Evolutionary conservation across 1,140 invertebrate genomes (phyloP), one percentile per base, ranked within the genome.

Genomic region (Brachionus angularis): DNA sequence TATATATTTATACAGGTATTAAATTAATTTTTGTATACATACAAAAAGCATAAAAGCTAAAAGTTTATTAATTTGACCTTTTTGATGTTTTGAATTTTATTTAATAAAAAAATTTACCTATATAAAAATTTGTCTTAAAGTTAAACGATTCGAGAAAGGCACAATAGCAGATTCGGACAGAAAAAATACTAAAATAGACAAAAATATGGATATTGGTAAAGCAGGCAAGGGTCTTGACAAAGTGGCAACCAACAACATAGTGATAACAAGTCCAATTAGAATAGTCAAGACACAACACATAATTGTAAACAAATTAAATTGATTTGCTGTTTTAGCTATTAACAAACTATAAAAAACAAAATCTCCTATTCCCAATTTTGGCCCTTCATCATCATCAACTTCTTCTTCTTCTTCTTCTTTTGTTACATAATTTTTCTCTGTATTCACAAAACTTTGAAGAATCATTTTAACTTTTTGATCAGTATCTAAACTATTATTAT

Each of bases 281-380:
- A 53, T 29, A 77, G 73, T 74, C 76, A 77, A 76, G 49, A 49
- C 39, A 58, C 27, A 25, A 3, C 53, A 8, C 64, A 39, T 36
- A 47, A 53, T 67, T 44, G 58, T 34, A 25, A 18, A 49, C 2
- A 14, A 18, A 44, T 55, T 27, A 21, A 21, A 5, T 44, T 33
- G 94, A 4, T 18, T 7, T 25, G 92, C 96, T 7, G 94, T 95
- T 83, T 98, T 98, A 12, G 96, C 96, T 3, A 99, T 94, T 34
- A 99, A 81, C 47, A 99, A 92, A 77, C 92, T 93, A 83, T 98
- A 99, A 83, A 99, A 99, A 74, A 99, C 98, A 77, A 99, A 99
- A 83, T 98, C 96, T 29, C 96, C 96, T 5, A 98, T 84, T 44
- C 96, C 96, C 1, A 99, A 83, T 82, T 98, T 98, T 0, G 98